Evolutionary conservation across 2,888 invertebrate genomes (phyloP), one percentile per base, ranked within the genome.

Genomic region (Machimus atricapillus): DNA sequence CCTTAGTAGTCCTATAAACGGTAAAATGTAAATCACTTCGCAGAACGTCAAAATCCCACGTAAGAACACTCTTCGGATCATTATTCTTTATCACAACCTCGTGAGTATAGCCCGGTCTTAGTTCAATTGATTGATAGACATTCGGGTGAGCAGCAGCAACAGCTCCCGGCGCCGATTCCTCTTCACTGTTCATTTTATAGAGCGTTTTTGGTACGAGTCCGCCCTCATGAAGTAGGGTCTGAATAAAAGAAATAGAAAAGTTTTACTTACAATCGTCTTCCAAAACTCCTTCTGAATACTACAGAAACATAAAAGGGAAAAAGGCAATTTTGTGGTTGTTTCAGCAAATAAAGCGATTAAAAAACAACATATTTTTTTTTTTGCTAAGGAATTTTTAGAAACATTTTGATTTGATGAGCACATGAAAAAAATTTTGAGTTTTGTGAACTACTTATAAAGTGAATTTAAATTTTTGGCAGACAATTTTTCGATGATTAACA

Each of bases 1-100:
- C 90, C 78, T 90, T 90, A 37, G 90, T 91, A 56, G 92, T 90
- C 37, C 92, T 90, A 91, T 93, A 95, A 78, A 98, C 95, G 8
- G 96, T 95, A 93, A 98, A 98, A 88, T 96, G 95, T 90, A 98
- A 95, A 92, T 97, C 97, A 91, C 97, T 97, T 34, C 97, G 95
- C 92, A 98, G 94, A 85, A 98, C 97, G 93, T 98, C 98, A 93
- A 98, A 98, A 93, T 98, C 98, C 98, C 98, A 98, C 34, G 98
- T 98, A 76, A 98, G 94, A 88, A 98, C 98, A 92, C 97, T 96
- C 90, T 97, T 97, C 16, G 96, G 95, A 92, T 98, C 97, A 87
- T 95, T 94, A 90, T 97, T 97, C 82, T 94, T 94, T 85, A 98
- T 95, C 88, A 97, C 93, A 89, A 96, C 95, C 91, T 97, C 96